Evolutionary conservation across 2,113 vertebrate species (phyloP).

Genomic region (Copsychus sechellarum): DNA sequence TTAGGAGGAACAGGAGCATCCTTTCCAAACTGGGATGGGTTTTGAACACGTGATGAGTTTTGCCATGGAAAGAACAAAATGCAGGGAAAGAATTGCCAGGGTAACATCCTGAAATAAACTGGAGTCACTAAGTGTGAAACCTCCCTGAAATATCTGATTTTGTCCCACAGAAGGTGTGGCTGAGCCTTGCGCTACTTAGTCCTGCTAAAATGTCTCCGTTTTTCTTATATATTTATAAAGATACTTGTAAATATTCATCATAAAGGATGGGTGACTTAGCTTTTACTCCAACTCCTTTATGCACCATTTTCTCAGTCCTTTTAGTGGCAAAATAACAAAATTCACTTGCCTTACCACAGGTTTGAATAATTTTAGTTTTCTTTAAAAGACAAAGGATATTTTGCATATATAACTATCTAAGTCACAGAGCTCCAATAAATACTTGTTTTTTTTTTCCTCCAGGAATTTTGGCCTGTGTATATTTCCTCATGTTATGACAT

Average conservation of each 20-base stretch:
- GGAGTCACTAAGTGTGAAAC: not conserved
- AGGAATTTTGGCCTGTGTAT: not conserved
- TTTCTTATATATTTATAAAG: not conserved
- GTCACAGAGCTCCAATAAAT: too few species aligned
- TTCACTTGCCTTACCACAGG: not conserved
- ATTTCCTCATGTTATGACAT: not conserved
- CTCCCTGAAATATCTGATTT: not conserved
- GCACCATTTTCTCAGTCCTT: not conserved
- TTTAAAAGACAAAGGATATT: not conserved
- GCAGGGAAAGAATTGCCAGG: not conserved
- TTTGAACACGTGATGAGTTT: not conserved
- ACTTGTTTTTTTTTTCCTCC: not conserved
- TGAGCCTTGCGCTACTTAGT: not conserved
- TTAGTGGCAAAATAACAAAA: not conserved
- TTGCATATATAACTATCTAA: not conserved
- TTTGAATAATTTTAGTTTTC: not conserved
- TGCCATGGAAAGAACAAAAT: not conserved
- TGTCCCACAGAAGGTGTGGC: not conserved
- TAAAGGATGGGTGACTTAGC: not conserved
- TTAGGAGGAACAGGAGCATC: not conserved
- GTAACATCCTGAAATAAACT: not conserved
- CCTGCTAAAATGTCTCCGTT: not conserved
- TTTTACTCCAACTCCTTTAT: not conserved
- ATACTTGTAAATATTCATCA: fast-evolving
- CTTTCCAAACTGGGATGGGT: not conserved